Base-by-base conservation (phyloP, 2,113 vertebrate genomes). In the Chaetorhynchus papuensis region DNA sequence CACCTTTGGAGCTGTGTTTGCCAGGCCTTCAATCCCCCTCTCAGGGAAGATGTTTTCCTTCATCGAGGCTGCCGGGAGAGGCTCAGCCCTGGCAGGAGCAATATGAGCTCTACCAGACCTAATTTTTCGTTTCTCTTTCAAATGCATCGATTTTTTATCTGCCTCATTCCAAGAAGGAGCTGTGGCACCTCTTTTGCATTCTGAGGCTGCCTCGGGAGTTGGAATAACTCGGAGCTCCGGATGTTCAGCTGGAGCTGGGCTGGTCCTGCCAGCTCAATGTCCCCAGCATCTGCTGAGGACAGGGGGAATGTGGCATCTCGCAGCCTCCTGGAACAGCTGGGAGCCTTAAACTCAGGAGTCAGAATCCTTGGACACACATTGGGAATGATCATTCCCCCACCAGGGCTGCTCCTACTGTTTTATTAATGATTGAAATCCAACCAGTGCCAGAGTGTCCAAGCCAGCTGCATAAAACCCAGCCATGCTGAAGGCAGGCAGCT, bases 41-140 rank as follows among this genome's bases (percentile, higher is more conserved):
- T 42, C 45, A 54, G 91, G 37, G 56, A 71, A 83, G 77, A 82
- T 50, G 61, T 79, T 91, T 82, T 83, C 56, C 90, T 63, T 70
- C 83, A 90, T 66, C 82, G n/a, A 18, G 64, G 71, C 60, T 93
- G 86, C 79, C 13, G 8, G 35, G n/a, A 95, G 69, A 87, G 53
- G 60, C 89, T 94, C 82, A n/a, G 59, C 37, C 17, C 66, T 53
- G 44, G 37, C 77, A 68, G 93, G 84, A 83, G 39, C 70, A 85
- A 47, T 45, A 37, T 70, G 61, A 83, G 42, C 33, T 61, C 78
- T 7, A 83, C 57, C 71, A 90, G 89, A 47, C 30, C 17, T 83
- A 69, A 74, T 63, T 95, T 96, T 90, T 86, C 68, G 88, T 91
- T 94, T 95, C 87, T 90, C 71, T 93, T 95, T 83, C 91, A 80